phyloP scores from a whole-genome alignment of 2,888 invertebrate species.

The Synanthedon tipuliformis region DNA sequence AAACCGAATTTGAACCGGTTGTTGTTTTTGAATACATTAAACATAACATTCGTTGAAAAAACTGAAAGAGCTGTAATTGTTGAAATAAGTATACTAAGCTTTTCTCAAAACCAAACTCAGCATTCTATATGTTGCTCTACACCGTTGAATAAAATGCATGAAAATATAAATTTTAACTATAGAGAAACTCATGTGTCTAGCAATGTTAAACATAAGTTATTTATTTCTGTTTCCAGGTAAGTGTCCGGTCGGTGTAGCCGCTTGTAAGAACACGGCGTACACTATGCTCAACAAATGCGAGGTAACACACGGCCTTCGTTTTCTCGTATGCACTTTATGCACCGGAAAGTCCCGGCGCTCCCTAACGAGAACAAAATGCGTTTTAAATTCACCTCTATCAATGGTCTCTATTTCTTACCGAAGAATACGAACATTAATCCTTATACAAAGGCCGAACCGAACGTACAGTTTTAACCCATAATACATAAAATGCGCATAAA shows the following conservation, averaged over 20 bases:
- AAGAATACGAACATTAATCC: conserved; percentile 40
- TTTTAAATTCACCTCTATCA: conserved; percentile 38
- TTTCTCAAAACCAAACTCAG: too few species aligned
- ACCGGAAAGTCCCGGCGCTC: conserved; percentile 3
- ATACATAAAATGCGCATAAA: conserved; percentile 38
- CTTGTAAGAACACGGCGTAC: neutral
- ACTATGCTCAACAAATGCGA: conserved; percentile 6
- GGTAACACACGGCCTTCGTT: conserved; percentile 8
- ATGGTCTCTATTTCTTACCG: conserved; percentile 4
- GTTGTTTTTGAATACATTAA: too few species aligned
- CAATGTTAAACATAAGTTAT: neutral
- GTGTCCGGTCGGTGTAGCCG: conserved; percentile 12
- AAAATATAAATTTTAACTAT: too few species aligned
- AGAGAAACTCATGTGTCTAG: too few species aligned
- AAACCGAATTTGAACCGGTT: too few species aligned
- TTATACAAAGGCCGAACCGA: conserved; percentile 16
- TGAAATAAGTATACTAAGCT: too few species aligned
- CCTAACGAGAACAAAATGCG: conserved; percentile 48
- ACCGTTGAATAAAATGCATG: too few species aligned
- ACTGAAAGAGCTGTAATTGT: too few species aligned
- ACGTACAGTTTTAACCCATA: conserved; percentile 28
- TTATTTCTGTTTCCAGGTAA: conserved; percentile 44
- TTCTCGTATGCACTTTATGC: neutral
- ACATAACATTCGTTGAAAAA: too few species aligned
- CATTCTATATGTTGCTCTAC: too few species aligned